Conservation (phyloP, 2,888 invertebrate genomes). For the Scaptodrosophila latifasciaeformis region DNA sequence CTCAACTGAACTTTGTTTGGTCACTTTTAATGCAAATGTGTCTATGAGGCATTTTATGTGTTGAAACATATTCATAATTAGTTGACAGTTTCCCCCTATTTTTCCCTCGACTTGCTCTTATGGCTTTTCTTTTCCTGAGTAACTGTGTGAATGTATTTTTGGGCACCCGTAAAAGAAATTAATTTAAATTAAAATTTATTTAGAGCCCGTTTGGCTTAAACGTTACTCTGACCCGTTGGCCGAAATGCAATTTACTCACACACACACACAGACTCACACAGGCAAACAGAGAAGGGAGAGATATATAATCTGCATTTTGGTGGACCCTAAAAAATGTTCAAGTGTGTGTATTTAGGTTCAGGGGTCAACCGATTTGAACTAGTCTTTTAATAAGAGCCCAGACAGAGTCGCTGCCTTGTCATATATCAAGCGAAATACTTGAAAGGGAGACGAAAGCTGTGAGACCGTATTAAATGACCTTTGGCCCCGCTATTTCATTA, state of each 20-base stretch:
- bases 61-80: conserved; percentile 65
- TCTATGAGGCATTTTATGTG: conserved; percentile 39
- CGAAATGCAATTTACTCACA: not conserved
- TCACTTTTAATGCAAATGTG: conserved; percentile 60
- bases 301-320: no score
- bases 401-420: conserved; percentile 34
- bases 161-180: conserved; percentile 26
- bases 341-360: no score
- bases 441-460: not conserved
- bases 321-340: no score
- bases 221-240: conserved; percentile 4
- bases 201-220: conserved; percentile 12
- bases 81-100: conserved; percentile 37
- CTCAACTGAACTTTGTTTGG: conserved; percentile 61
- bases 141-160: not conserved
- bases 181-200: conserved; percentile 45
- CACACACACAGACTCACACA: no score
- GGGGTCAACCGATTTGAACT: conserved; percentile 31
- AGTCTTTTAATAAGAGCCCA: conserved; percentile 31
- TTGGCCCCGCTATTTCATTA: conserved; percentile 59
- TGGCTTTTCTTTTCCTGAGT: not conserved
- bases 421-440: conserved; percentile 43
- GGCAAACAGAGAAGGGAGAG: no score
- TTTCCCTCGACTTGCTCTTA: conserved; percentile 1
- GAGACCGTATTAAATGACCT: no score